Conservation (phyloP, 2,797 vertebrate species). For the Sphenodon punctatus region DNA sequence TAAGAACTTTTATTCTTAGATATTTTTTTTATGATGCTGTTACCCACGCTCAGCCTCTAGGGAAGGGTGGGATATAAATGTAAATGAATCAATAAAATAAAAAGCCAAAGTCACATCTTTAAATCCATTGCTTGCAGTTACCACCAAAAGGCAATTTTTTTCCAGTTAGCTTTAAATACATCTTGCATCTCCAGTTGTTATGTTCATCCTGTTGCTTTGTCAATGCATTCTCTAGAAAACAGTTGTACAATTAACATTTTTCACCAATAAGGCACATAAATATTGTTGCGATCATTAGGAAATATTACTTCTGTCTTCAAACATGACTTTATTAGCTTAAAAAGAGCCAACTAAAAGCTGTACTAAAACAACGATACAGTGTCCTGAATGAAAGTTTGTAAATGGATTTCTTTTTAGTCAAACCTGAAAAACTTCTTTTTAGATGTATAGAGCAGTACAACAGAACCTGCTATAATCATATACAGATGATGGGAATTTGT, state of each 20-base stretch:
- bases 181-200: background rate
- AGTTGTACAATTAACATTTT: background rate
- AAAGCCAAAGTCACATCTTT: background rate
- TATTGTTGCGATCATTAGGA: too few species aligned
- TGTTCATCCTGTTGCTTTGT: background rate
- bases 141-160: background rate
- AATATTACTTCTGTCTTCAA: too few species aligned
- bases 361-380: slow-evolving; percentile 65
- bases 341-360: slow-evolving; percentile 59
- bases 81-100: too few species aligned
- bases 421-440: slow-evolving; percentile 66
- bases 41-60: too few species aligned
- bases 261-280: background rate
- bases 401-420: slow-evolving; percentile 72
- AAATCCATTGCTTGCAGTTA: background rate
- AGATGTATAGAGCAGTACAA: slow-evolving; percentile 65
- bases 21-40: too few species aligned
- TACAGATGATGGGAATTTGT: slow-evolving; percentile 86
- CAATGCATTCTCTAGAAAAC: background rate
- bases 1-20: too few species aligned
- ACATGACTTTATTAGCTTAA: slow-evolving; percentile 58
- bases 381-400: slow-evolving; percentile 59
- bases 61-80: too few species aligned
- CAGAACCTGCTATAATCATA: slow-evolving; percentile 78
- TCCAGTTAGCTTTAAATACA: background rate